These are phyloP conservation scores for Phyllopteryx taeniolatus DNA, from an alignment of 2,113 vertebrate species.

Conservation along the genomic window DNA sequence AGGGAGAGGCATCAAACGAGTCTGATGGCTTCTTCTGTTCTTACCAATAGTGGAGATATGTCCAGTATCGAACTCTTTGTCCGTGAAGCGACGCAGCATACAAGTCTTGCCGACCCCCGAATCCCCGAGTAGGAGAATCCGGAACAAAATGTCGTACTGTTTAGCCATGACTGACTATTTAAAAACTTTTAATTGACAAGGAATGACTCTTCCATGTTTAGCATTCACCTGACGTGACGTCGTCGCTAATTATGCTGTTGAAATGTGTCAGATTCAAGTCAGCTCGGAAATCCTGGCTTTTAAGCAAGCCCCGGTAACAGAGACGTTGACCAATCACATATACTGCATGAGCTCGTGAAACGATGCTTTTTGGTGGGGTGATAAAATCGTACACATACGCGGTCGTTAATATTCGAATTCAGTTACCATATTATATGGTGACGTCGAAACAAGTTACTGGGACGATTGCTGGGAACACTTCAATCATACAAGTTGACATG, in stretches of 20 bases:
- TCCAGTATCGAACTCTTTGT: conserved; percentile 86
- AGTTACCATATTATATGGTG: neutral
- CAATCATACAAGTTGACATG: neutral
- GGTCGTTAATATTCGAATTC: neutral
- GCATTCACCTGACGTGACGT: conserved; percentile 3
- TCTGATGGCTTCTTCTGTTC: conserved; percentile 11
- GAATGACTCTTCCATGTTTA: conserved; percentile 25
- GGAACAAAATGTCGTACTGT: conserved; percentile 87
- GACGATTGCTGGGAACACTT: neutral
- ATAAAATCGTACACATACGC: neutral
- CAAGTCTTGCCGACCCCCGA: conserved; percentile 93
- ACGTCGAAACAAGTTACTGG: neutral
- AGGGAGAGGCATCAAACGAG: neutral
- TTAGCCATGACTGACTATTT: conserved; percentile 79
- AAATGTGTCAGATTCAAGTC: conserved; percentile 3
- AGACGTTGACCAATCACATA: neutral
- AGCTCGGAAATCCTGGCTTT: neutral
- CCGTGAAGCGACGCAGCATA: conserved; percentile 88
- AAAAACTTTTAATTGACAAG: neutral
- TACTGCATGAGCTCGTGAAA: neutral
- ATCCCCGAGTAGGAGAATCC: conserved; percentile 86
- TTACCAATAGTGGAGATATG: conserved; percentile 96
- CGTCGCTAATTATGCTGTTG: neutral
- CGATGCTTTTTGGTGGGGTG: neutral
- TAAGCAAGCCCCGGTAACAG: neutral